Evolutionary conservation across 2,113 vertebrate species (phyloP).

Genomic region (Philantomba maxwellii): DNA sequence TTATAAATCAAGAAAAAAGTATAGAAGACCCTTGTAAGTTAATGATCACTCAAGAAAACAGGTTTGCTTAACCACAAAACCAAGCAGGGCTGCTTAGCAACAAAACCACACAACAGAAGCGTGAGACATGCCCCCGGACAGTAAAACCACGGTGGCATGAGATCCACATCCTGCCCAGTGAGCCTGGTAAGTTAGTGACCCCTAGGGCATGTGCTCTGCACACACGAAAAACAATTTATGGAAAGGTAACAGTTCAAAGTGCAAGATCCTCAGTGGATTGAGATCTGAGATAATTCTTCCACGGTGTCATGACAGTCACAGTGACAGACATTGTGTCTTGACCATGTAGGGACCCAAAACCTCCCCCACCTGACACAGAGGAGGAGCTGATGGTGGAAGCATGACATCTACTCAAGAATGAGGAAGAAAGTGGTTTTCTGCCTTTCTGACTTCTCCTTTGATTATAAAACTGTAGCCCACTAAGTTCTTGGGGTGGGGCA

Average conservation of each 20-base stretch:
- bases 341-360: neutral
- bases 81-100: neutral
- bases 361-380: neutral
- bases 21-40: neutral
- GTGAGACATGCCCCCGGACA: neutral
- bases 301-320: neutral
- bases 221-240: neutral
- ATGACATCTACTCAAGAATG: neutral
- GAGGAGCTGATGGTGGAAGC: neutral
- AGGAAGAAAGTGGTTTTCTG: neutral
- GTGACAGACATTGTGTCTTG: neutral
- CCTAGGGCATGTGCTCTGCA: neutral
- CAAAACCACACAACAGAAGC: neutral
- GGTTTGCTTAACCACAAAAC: neutral
- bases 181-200: neutral
- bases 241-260: neutral
- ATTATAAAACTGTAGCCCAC: neutral
- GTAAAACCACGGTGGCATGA: neutral
- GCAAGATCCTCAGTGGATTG: neutral
- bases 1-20: neutral
- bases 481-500: neutral
- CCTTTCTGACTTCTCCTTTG: neutral
- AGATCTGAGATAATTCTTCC: neutral
- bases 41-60: neutral
- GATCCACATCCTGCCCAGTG: neutral